Evolutionary conservation across 1,140 invertebrate species (phyloP).

Genomic region (Aphis craccivora): DNA sequence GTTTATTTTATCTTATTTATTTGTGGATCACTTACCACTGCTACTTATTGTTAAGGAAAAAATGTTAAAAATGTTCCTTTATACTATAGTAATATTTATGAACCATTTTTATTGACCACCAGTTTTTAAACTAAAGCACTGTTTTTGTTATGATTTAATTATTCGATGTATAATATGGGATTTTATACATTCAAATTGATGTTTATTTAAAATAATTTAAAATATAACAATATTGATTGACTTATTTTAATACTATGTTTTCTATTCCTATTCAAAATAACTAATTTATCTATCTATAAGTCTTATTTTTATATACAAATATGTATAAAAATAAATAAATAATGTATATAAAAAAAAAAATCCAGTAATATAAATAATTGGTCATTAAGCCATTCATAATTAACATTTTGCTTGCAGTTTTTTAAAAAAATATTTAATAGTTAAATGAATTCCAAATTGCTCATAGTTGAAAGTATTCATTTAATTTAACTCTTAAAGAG

Average conservation of each 20-base stretch:
- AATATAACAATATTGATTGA: not conserved
- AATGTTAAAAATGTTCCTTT: not conserved
- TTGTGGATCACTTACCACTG: not conserved
- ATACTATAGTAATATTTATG: not conserved
- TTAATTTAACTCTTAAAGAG: not conserved
- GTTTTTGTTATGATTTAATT: not conserved
- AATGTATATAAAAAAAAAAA: not conserved
- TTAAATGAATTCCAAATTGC: not conserved
- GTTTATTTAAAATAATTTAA: not conserved
- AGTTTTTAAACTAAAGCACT: not conserved
- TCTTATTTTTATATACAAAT: not conserved
- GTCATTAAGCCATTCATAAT: not conserved
- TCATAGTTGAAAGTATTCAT: not conserved
- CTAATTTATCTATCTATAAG: not conserved
- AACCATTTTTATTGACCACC: not conserved
- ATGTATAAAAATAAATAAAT: too few relatives aligned
- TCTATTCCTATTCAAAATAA: not conserved
- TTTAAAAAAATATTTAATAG: not conserved
- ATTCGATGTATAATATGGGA: not conserved
- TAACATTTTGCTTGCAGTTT: not conserved
- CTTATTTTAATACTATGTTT: not conserved
- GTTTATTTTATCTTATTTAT: not conserved
- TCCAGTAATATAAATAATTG: not conserved
- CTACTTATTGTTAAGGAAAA: not conserved
- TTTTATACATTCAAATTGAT: not conserved